Percentiles rank a stretch among this genome's conserved stretches.
phyloP scores from a whole-genome alignment of 2,797 vertebrate species.

The Scomberomorus guttatus region DNA sequence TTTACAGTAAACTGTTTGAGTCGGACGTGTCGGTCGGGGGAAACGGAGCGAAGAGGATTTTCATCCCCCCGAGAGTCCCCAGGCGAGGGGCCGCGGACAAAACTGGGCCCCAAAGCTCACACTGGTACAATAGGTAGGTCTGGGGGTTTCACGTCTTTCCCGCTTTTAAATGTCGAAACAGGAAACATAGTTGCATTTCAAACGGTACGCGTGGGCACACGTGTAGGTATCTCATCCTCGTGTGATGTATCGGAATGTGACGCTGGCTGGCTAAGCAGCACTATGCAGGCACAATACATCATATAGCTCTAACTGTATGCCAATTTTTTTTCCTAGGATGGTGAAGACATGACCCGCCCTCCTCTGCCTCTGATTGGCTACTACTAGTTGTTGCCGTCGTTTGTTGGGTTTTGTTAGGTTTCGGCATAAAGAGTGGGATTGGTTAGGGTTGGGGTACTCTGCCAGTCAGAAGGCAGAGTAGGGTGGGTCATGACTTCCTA shows the following conservation, averaged over 20 bases:
- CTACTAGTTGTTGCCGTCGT: too few relatives aligned
- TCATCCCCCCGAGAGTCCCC: slow-evolving; percentile 66
- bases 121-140: slow-evolving; percentile 74
- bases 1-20: slow-evolving; percentile 86
- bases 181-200: fast-evolving
- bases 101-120: slow-evolving; percentile 60
- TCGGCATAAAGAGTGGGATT: too few relatives aligned
- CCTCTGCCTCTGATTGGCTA: too few relatives aligned
- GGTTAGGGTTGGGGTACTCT: too few relatives aligned
- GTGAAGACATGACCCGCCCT: too few relatives aligned
- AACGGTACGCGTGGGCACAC: fast-evolving
- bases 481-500: too few relatives aligned
- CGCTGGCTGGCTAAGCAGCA: not conserved
- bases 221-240: fast-evolving
- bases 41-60: slow-evolving; percentile 51
- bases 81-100: slow-evolving; percentile 69
- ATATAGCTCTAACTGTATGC: not conserved
- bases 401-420: too few relatives aligned
- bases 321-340: too few relatives aligned
- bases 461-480: too few relatives aligned
- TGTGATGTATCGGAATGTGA: slow-evolving; percentile 55
- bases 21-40: slow-evolving; percentile 72
- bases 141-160: fast-evolving
- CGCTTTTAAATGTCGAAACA: not conserved
- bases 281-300: not conserved